Evolutionary conservation across 1,140 invertebrate genomes (phyloP).

Genomic region (Pachypsylla venusta): DNA sequence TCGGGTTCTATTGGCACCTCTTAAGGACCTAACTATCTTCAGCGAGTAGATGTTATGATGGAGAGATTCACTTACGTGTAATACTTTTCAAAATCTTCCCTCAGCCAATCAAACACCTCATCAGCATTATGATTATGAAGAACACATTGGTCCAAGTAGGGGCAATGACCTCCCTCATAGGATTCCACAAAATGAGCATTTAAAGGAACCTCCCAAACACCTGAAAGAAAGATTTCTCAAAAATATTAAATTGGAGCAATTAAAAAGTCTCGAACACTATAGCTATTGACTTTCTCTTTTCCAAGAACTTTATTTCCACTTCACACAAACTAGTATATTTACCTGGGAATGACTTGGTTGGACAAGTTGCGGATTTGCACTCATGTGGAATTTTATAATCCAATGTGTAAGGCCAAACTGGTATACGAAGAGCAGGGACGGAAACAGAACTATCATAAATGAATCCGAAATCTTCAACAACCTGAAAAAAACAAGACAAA

Average conservation of each 20-base stretch:
- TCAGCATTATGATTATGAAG: constrained; percentile 73
- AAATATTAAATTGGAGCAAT: neutral
- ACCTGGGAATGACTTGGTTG: constrained; percentile 78
- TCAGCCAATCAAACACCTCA: constrained; percentile 78
- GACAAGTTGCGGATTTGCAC: constrained; percentile 80
- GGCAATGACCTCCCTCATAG: constrained; percentile 81
- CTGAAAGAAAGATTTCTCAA: constrained; percentile 32
- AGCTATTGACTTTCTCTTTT: neutral
- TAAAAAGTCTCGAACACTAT: neutral
- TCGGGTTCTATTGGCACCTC: too few relatives aligned
- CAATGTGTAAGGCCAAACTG: constrained; percentile 89
- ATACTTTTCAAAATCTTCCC: constrained; percentile 75
- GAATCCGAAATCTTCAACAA: constrained; percentile 77
- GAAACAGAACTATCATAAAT: constrained; percentile 84
- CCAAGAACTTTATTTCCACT: neutral
- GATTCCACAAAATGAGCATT: constrained; percentile 80
- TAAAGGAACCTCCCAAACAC: constrained; percentile 86
- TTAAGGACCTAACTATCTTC: too few relatives aligned
- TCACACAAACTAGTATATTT: constrained; percentile 21
- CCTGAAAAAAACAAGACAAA: constrained; percentile 33
- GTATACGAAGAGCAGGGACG: constrained; percentile 59
- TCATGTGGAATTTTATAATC: constrained; percentile 84
- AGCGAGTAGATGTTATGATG: too few relatives aligned
- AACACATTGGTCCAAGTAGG: constrained; percentile 84
- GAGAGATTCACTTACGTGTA: constrained; percentile 38